Base-by-base conservation (phyloP, 2,113 vertebrate species). In the Ifrita kowaldi region DNA sequence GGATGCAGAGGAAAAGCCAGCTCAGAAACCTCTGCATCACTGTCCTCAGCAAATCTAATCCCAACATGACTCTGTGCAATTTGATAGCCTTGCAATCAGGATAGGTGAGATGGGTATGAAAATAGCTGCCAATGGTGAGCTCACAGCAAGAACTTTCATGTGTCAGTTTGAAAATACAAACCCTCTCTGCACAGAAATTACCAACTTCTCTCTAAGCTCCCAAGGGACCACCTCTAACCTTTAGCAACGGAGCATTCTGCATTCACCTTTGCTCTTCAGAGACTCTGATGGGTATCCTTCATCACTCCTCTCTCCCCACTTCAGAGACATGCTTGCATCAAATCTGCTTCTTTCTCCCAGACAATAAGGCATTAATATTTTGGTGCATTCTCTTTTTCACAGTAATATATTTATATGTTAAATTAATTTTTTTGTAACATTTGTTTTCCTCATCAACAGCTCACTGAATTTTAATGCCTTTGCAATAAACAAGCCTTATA, bases 401-500 rank as follows among this genome's bases (percentile, higher is more conserved):
- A 32, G 24, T 28, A 47, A 55, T 5, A 33, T n/a, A 37, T 20
- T 18, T 77, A 14, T 16, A 63, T 22, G 13, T 30, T 68, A 35
- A 84, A 62, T 19, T 17, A 60, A 22, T 33, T 16, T 26, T 79
- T 73, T 55, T 21, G 12, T 41, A 67, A 69, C 35, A 16, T 84
- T 68, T 52, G 5, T 49, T 84, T 64, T 92, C 37, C 42, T 68
- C 90, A 62, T 30, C 55, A 30, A 22, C 62, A 52, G 27, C 57
- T 95, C 65, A 46, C 26, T 77, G 50, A 75, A 90, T 62, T 68
- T 84, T 70, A 88, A 33, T 60, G 13, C 27, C 59, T 93, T 81
- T 80, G 6, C 49, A 90, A 83, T 33, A 55, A 65, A 42, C 8
- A 82, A 64, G 30, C 16, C 46, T 39, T 52, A 37, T 65, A 86